Evolutionary conservation across 2,113 vertebrate species (phyloP), one percentile per base, ranked within the genome.

Genomic region (Pseudorectes ferrugineus): DNA sequence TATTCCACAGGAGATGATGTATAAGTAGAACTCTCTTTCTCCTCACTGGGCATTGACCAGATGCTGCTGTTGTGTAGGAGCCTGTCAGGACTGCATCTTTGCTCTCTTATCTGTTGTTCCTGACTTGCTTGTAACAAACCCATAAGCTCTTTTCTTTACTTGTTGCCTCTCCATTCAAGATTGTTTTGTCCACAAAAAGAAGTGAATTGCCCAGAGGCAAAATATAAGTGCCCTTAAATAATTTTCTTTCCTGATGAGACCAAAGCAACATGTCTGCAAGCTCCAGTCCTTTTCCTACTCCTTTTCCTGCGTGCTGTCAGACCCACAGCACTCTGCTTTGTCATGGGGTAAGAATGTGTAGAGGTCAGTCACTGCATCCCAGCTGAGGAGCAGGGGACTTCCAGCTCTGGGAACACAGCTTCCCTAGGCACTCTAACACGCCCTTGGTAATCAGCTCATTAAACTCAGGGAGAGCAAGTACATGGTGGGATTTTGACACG

Each of bases 381-480:
- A 85, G 75, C 75, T 88, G 90, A 93, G 90, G 70, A 75, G 49
- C 62, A 10, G 74, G 82, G 88, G 74, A 97, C 92, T 96, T 93
- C 82, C 92, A 95, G 88, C 59, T 58, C 67, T 90, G 88, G 93
- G 82, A 85, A 58, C 49, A 14, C 2, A 79, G 38, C 46, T 85
- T 75, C 62, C 62, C 68, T 61, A 66, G 42, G 75, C 3, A 0
- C 63, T 42, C 28, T 11, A 54, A 54, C n/a, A 35, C 0, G 10
- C 55, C 61, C 15, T 68, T 54, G 40, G 29, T 52, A 88, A 79
- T 68, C 36, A 15, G 58, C 63, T 79, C 14, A 14, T 65, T 92
- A 75, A 93, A 94, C 70, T 72, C 33, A 1, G 54, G 24, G 33
- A 79, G 54, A 59, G 28, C 58, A 80, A 72, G 74, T 45, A 70